Percentiles rank a stretch among this genome's conserved stretches.
These are phyloP conservation scores for Columbina picui DNA, from an alignment of 2,113 vertebrate genomes.

Conservation along the genomic window DNA sequence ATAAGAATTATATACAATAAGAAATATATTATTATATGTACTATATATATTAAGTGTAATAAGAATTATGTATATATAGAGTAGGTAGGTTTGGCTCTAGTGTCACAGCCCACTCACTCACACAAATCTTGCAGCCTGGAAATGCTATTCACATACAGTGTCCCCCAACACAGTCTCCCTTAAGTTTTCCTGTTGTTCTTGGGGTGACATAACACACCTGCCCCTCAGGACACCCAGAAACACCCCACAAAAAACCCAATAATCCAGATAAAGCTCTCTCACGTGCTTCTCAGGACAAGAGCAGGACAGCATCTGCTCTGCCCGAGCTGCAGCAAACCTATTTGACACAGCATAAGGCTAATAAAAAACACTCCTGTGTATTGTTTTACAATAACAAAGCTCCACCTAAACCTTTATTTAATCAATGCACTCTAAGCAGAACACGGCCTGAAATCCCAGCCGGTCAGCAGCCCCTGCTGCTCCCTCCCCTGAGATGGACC, in stretches of 20 bases:
- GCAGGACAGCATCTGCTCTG: accelerated
- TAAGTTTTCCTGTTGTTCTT: accelerated
- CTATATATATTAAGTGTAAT: too few species aligned
- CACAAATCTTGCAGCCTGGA: accelerated
- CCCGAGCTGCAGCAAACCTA: accelerated
- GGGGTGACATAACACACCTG: accelerated
- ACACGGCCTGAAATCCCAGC: accelerated
- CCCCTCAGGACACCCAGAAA: accelerated
- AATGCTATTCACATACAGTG: accelerated
- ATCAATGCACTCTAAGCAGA: accelerated
- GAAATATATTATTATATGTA: too few species aligned
- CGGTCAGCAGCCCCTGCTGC: accelerated
- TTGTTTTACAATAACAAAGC: accelerated
- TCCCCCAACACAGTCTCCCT: accelerated
- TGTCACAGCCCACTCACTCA: accelerated
- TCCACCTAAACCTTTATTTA: not conserved
- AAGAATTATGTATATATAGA: too few species aligned
- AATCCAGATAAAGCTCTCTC: not conserved
- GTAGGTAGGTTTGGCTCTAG: accelerated
- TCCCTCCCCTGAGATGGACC: accelerated
- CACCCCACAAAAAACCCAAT: accelerated
- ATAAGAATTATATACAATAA: accelerated
- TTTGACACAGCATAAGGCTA: accelerated
- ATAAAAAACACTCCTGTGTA: accelerated
- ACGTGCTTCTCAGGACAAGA: accelerated